Conservation (phyloP, 2,888 invertebrate genomes). For the Troglohyphantes excavatus region DNA sequence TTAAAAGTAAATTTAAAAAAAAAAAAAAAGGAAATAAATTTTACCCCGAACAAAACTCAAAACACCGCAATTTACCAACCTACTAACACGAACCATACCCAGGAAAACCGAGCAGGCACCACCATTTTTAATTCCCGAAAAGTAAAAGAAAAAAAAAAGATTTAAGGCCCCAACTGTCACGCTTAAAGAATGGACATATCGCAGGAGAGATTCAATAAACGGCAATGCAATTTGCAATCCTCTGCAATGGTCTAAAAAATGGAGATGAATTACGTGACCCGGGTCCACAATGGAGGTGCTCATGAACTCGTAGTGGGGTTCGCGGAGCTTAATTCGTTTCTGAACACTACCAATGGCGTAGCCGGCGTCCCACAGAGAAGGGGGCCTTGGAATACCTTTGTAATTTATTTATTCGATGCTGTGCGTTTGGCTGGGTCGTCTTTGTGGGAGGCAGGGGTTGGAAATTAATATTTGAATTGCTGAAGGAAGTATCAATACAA, state of each 20-base stretch:
- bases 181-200: slow-evolving; percentile 38
- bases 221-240: slow-evolving; percentile 45
- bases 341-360: slow-evolving; percentile 28
- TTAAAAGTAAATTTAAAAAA: too few species aligned
- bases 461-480: neutral
- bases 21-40: too few species aligned
- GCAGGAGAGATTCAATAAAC: slow-evolving; percentile 36
- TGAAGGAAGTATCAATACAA: neutral
- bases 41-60: too few species aligned
- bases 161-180: slow-evolving; percentile 30
- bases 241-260: slow-evolving; percentile 30
- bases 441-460: slow-evolving; percentile 19
- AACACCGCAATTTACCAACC: neutral
- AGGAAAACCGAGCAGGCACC: neutral
- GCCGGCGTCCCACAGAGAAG: neutral
- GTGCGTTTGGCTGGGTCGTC: slow-evolving; percentile 17
- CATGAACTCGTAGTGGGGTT: neutral
- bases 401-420: slow-evolving; percentile 41
- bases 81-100: neutral
- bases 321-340: slow-evolving; percentile 42
- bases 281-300: neutral
- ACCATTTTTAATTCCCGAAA: neutral
- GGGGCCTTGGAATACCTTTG: neutral
- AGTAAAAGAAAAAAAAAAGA: slow-evolving; percentile 11
- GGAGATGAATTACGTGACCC: slow-evolving; percentile 42